These are phyloP conservation scores for Muntiacus reevesi DNA, from an alignment of 2,113 vertebrate genomes.

Conservation along the genomic window DNA sequence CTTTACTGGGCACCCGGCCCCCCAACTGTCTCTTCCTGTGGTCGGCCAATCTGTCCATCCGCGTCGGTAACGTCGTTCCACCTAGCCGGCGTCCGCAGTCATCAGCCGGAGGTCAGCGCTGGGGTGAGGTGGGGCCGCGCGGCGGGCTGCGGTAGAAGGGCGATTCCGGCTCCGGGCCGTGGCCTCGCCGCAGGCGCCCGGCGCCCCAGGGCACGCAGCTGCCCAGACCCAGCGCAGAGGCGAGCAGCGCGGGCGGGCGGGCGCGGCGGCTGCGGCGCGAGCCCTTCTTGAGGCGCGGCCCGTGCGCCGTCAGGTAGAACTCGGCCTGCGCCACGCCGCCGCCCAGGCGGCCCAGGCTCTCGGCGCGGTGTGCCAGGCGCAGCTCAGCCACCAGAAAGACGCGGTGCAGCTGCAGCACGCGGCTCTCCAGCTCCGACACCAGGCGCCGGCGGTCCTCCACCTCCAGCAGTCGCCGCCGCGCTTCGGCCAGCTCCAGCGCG, in stretches of 20 bases:
- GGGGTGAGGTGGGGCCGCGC: slow-evolving; percentile 63
- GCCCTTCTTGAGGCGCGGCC: slow-evolving; percentile 87
- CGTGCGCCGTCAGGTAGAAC: slow-evolving; percentile 86
- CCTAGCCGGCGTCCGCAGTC: background rate
- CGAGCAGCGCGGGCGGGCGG: slow-evolving; percentile 84
- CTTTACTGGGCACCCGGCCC: slow-evolving; percentile 29
- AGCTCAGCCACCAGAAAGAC: slow-evolving; percentile 91
- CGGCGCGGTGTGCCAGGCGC: slow-evolving; percentile 89
- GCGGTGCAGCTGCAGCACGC: slow-evolving; percentile 90
- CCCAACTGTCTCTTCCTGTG: slow-evolving; percentile 13
- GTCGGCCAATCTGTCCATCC: background rate
- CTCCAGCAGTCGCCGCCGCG: slow-evolving; percentile 90
- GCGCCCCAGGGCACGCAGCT: slow-evolving; percentile 92
- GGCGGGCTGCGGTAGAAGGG: slow-evolving; percentile 68
- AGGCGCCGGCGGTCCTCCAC: slow-evolving; percentile 90
- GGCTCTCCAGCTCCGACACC: slow-evolving; percentile 91
- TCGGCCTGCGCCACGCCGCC: slow-evolving; percentile 88
- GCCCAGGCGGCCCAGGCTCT: slow-evolving; percentile 86
- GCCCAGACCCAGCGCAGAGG: slow-evolving; percentile 91
- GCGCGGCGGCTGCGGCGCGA: slow-evolving; percentile 85
- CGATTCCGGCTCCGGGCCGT: slow-evolving; percentile 55
- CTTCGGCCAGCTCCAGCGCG: slow-evolving; percentile 91
- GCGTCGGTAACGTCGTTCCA: background rate
- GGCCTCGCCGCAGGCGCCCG: slow-evolving; percentile 62
- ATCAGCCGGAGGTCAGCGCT: slow-evolving; percentile 48